Base-by-base conservation (phyloP, 2,113 vertebrate genomes). In the Rhinichthys klamathensis region DNA sequence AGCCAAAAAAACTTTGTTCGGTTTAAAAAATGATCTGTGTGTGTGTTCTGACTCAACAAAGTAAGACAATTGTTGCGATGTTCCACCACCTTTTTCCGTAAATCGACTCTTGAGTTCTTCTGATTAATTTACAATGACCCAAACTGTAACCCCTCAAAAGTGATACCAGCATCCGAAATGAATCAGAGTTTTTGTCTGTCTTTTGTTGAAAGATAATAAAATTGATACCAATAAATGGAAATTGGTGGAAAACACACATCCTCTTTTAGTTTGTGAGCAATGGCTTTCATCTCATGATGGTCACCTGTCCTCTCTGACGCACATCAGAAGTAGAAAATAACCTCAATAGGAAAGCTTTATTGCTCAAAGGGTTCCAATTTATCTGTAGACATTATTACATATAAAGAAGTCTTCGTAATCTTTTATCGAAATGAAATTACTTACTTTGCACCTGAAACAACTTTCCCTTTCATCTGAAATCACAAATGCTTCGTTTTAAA, bases 131-230 rank as follows among this genome's bases (percentile, higher is more conserved):
- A 79, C 58, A 63, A 2, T 46, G n/a, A 61, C n/a, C 56, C 32
- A 79, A 60, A 79, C 38, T 80, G 38, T 80, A 81, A 38, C 35
- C 12, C 78, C 35, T 63, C 56, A 63, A 30, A 3, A 10, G 35
- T 79, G 77, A n/a, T 25, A 60, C 25, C 79, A 69, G 79, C 79
- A 65, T 80, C 41, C 13, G 16, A 23, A 38, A 18, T 27, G 16
- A 84, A 41, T 23, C 38, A 13, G 58, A 80, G 25, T 56, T 77
- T 54, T 32, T 18, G 27, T 77, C 46, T 77, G 70, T 73, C 41
- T 74, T 61, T 79, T 61, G 38, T 81, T 81, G 58, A 49, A 77
- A 58, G 88, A 84, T 84, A 81, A 27, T 49, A 6, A 44, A 38
- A 30, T 81, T 67, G 79, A 51, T 32, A 3, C 79, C 49, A 81